Percentiles rank a stretch among this genome's conserved stretches.
Conservation (phyloP, 2,797 vertebrate species). For the Cetoscarus ocellatus region DNA sequence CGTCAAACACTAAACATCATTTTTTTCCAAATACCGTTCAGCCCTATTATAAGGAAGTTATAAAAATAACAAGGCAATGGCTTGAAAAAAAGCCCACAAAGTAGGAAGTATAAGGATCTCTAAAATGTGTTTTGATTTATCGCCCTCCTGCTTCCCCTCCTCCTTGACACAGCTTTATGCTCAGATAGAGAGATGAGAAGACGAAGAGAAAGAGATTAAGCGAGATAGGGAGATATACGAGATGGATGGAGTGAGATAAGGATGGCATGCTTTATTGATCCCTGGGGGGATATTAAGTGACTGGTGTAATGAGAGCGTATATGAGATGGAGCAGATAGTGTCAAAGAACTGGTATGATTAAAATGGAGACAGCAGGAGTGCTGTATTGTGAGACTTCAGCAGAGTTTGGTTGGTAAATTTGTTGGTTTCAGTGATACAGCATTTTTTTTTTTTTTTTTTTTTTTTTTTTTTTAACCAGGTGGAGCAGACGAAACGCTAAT, state of each 20-base stretch:
- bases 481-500: conserved; percentile 50
- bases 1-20: too few species aligned
- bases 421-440: conserved; percentile 14
- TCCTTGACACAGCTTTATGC: conserved; percentile 56
- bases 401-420: conserved; percentile 46
- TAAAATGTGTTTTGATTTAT: conserved; percentile 65
- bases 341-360: conserved; percentile 59
- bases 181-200: conserved; percentile 71
- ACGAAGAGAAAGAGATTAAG: conserved; percentile 74
- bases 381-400: conserved; percentile 35
- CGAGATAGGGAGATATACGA: conserved; percentile 63
- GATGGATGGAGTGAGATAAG: conserved; percentile 65
- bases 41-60: not conserved
- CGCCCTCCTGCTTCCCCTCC: conserved; percentile 57
- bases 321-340: conserved; percentile 72
- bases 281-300: conserved; percentile 76
- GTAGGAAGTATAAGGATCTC: conserved; percentile 5
- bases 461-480: conserved; percentile 54
- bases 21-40: too few species aligned
- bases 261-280: conserved; percentile 71
- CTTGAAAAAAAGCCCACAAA: too few species aligned
- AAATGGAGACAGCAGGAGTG: conserved; percentile 42
- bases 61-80: conserved; percentile 19
- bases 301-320: conserved; percentile 71
- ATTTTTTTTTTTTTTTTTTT: conserved; percentile 31